These are phyloP conservation scores for Eugnorisma glareosa DNA, from an alignment of 2,888 invertebrate species.

Conservation along the genomic window DNA sequence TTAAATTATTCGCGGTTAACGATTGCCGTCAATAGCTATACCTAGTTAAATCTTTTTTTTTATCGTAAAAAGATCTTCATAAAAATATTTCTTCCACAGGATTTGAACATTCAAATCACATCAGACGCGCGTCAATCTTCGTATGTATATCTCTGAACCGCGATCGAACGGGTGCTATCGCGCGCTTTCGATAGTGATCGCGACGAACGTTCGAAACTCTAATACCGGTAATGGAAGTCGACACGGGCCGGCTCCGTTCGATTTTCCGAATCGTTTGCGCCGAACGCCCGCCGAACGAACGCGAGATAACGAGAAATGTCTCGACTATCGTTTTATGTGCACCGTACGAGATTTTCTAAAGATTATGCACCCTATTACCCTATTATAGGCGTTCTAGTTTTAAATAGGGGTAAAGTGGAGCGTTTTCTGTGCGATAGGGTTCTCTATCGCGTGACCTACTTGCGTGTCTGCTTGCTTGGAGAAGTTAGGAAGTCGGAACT, in stretches of 20 bases:
- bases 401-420: conserved; percentile 53
- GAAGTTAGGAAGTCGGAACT: conserved; percentile 26
- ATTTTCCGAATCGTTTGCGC: conserved; percentile 89
- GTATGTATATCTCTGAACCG: conserved; percentile 64
- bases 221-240: conserved; percentile 88
- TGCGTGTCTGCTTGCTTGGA: conserved; percentile 22
- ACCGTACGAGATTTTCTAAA: conserved; percentile 70
- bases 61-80: conserved; percentile 3
- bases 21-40: conserved; percentile 15
- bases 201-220: conserved; percentile 76
- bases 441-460: conserved; percentile 44
- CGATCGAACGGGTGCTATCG: conserved; percentile 63
- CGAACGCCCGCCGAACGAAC: conserved; percentile 73
- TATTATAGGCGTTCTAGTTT: conserved; percentile 64
- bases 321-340: conserved; percentile 83
- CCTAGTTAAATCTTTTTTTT: neutral
- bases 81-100: conserved; percentile 14
- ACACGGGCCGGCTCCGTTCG: conserved; percentile 83
- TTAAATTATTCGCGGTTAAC: conserved; percentile 41
- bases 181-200: conserved; percentile 66
- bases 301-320: conserved; percentile 85
- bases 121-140: conserved; percentile 60
- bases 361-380: conserved; percentile 68
- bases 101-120: conserved; percentile 63
- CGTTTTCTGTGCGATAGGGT: conserved; percentile 44